Percentiles rank a stretch among this genome's conserved stretches.
These are phyloP conservation scores for Hymenopus coronatus DNA, from an alignment of 2,888 invertebrate species.

Conservation along the genomic window DNA sequence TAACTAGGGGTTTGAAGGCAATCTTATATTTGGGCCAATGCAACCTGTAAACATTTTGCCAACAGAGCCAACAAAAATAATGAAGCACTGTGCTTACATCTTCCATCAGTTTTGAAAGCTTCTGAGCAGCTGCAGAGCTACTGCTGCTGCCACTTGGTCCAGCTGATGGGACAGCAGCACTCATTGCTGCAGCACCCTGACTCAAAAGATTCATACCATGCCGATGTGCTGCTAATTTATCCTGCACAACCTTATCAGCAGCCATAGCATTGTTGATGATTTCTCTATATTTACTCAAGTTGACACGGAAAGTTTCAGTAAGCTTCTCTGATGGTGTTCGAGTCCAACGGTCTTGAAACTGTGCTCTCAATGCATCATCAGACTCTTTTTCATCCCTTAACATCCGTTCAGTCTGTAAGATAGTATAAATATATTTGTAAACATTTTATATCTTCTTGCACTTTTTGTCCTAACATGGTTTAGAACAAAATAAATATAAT, in stretches of 20 bases:
- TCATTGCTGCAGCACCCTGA: slow-evolving; percentile 47
- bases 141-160: slow-evolving; percentile 50
- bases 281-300: slow-evolving; percentile 87
- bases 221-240: slow-evolving; percentile 78
- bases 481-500: no score
- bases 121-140: slow-evolving; percentile 57
- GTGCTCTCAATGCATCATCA: slow-evolving; percentile 80
- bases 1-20: background rate
- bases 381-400: slow-evolving; percentile 89
- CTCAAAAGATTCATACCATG: slow-evolving; percentile 81
- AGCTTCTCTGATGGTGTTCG: slow-evolving; percentile 84
- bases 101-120: slow-evolving; percentile 75
- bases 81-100: slow-evolving; percentile 50
- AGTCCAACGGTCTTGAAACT: slow-evolving; percentile 92
- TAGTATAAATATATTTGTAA: background rate
- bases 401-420: slow-evolving; percentile 65
- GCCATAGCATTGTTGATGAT: slow-evolving; percentile 87
- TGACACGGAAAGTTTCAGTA: slow-evolving; percentile 83
- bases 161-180: slow-evolving; percentile 49
- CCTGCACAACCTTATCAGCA: slow-evolving; percentile 72
- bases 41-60: background rate
- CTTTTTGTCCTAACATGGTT: no score
- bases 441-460: background rate
- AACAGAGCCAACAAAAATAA: no score
- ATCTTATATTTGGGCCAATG: background rate